Conservation (phyloP, 1,140 invertebrate species). For the Hydropsyche tenuis region DNA sequence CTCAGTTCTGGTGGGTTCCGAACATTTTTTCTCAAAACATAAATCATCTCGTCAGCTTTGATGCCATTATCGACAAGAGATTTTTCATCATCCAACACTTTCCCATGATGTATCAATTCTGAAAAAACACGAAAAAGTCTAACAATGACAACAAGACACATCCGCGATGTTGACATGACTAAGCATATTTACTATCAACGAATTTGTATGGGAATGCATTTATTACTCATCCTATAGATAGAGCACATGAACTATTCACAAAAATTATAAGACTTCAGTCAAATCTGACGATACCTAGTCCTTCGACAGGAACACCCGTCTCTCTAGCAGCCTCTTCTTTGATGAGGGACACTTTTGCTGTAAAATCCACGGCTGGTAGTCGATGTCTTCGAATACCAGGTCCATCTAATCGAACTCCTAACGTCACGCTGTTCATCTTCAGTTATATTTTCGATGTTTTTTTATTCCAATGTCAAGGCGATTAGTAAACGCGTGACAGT, state of each 20-base stretch:
- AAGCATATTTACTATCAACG: too few relatives aligned
- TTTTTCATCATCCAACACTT: constrained; percentile 44
- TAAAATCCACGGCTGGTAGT: background rate
- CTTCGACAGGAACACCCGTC: constrained; percentile 33
- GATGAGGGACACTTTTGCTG: background rate
- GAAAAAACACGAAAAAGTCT: constrained; percentile 1
- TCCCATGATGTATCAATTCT: constrained; percentile 46
- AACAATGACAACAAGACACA: background rate
- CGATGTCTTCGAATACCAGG: background rate
- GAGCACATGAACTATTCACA: too few relatives aligned
- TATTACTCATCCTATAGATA: too few relatives aligned
- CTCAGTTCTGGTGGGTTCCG: background rate
- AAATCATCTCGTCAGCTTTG: constrained; percentile 40
- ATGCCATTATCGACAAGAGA: constrained; percentile 40
- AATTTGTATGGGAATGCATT: too few relatives aligned
- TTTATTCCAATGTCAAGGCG: too few relatives aligned
- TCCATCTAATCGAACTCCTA: background rate
- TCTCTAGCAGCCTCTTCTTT: constrained; percentile 45
- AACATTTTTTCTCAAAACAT: constrained; percentile 39
- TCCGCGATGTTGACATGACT: too few relatives aligned
- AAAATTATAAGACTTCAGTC: too few relatives aligned
- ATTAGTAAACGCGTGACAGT: too few relatives aligned
- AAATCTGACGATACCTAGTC: too few relatives aligned
- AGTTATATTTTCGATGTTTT: too few relatives aligned
- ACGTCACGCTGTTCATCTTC: constrained; percentile 18